Base-by-base conservation (phyloP, 2,888 invertebrate species). In the Agonopterix arenella region DNA sequence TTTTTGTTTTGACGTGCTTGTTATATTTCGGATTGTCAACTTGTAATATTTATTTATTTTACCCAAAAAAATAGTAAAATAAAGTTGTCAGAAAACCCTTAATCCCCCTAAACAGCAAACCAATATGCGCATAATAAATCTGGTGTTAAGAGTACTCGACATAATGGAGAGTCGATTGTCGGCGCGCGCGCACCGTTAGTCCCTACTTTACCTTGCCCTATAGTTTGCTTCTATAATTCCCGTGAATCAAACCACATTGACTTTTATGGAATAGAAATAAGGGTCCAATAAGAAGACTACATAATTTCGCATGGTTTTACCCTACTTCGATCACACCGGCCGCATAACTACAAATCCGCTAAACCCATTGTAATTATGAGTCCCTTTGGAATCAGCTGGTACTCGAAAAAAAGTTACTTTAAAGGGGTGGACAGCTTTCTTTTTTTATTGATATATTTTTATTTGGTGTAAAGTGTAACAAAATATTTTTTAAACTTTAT, bases 41-140 rank as follows among this genome's bases (percentile, higher is more conserved):
- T 18, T 4, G 18, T 18, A 18, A 18, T 18, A 40, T 40, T 2
- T 40, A 40, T 9, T 40, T 42, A 43, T 11, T 42, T 8, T 4
- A 43, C 8, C 9, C 2, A 44, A 44, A 44, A 13, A 44, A 18
- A 44, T 11, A 36, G 51, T 44, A 40, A 18, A 46, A 41, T 28
- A 28, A 28, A 28, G 28, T 5, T 28, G 28, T 28, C 37, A 52
- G 45, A 52, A 44, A 37, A 13, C 18, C 11, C 18, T 43, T 51
- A 42, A 47, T 59, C 67, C 68, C 66, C 56, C 60, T 70, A 68
- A 73, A 70, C 68, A 70, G 64, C 67, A 60, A 67, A 75, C 70
- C 78, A 80, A 83, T 78, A 80, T 79, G 80, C 82, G 76, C 79
- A 83, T 82, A 77, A 75, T 77, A 77, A 67, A 75, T 76, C 69